Evolutionary conservation across 2,888 invertebrate species (phyloP).

Genomic region (Drosophila parthenogenetica): DNA sequence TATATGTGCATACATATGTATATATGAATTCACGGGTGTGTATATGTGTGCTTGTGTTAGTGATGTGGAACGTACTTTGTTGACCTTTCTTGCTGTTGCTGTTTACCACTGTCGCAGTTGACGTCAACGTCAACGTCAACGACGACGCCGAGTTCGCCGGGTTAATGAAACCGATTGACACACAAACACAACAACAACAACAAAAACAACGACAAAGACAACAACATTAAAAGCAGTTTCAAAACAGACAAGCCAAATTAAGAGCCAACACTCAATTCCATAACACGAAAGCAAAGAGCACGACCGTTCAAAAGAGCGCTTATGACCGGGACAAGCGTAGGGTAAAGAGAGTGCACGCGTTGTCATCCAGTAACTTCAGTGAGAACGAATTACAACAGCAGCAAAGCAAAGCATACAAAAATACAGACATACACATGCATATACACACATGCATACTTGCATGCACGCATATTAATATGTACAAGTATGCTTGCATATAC

Average conservation of each 20-base stretch:
- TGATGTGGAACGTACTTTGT: constrained; percentile 76
- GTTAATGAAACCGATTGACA: constrained; percentile 85
- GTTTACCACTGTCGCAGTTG: constrained; percentile 28
- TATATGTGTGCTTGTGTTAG: constrained; percentile 20
- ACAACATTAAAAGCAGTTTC: constrained; percentile 37
- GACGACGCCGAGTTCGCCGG: constrained; percentile 63
- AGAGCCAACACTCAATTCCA: constrained; percentile 31
- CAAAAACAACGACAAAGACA: constrained; percentile 31
- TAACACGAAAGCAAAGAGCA: constrained; percentile 24
- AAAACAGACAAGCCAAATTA: constrained; percentile 42
- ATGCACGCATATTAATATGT: neutral
- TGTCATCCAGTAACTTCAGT: neutral
- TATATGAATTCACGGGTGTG: neutral
- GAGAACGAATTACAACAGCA: neutral
- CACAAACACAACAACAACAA: constrained; percentile 67
- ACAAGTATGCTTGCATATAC: neutral
- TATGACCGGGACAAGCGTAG: neutral
- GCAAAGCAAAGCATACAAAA: neutral
- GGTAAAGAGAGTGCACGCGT: constrained; percentile 21
- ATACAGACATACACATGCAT: neutral
- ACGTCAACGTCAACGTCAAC: constrained; percentile 17
- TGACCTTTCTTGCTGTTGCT: constrained; percentile 72
- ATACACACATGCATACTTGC: neutral
- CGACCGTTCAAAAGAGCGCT: constrained; percentile 11
- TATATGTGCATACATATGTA: no score